A percentile compares a stretch with the other conserved stretches of the same genome.
phyloP scores from a whole-genome alignment of 2,888 invertebrate species.

The Scotopteryx bipunctaria region DNA sequence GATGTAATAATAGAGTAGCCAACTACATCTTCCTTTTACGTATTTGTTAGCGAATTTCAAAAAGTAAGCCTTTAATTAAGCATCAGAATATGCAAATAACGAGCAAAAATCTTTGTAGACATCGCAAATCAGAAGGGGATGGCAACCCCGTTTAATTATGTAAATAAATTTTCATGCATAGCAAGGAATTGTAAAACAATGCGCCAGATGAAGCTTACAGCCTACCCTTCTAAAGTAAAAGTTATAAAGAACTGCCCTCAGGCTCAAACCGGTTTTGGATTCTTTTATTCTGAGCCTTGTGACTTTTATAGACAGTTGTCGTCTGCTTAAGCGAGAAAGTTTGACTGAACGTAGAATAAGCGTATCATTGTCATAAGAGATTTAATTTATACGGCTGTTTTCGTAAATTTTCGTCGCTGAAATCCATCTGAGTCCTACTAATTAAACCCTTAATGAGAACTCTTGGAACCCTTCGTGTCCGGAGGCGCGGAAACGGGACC shows the following conservation, averaged over 20 bases:
- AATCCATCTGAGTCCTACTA: constrained; percentile 61
- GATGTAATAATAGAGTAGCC: too few relatives aligned
- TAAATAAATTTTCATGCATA: constrained; percentile 79
- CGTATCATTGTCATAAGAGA: constrained; percentile 37
- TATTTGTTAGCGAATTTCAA: neutral
- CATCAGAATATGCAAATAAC: constrained; percentile 72
- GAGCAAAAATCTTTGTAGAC: constrained; percentile 68
- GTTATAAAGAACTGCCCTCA: constrained; percentile 67
- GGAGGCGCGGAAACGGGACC: constrained; percentile 70
- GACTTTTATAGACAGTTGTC: constrained; percentile 27
- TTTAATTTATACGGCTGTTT: constrained; percentile 42
- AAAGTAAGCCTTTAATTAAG: constrained; percentile 55
- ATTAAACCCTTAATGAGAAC: constrained; percentile 73
- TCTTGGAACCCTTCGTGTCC: constrained; percentile 61
- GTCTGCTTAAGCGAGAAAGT: constrained; percentile 16
- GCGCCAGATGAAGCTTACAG: constrained; percentile 63
- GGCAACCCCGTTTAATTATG: constrained; percentile 74
- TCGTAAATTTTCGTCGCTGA: constrained; percentile 54
- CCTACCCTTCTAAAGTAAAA: constrained; percentile 65
- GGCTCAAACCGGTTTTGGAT: constrained; percentile 56
- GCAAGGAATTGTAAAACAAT: constrained; percentile 75
- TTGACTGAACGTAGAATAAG: constrained; percentile 13
- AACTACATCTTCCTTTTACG: neutral
- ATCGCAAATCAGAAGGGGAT: constrained; percentile 75
- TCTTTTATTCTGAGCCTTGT: constrained; percentile 51